These are phyloP conservation scores for Ephydatia muelleri DNA, from an alignment of 37 sponge, comb jelly and placozoan genomes.

Conservation along the genomic window DNA sequence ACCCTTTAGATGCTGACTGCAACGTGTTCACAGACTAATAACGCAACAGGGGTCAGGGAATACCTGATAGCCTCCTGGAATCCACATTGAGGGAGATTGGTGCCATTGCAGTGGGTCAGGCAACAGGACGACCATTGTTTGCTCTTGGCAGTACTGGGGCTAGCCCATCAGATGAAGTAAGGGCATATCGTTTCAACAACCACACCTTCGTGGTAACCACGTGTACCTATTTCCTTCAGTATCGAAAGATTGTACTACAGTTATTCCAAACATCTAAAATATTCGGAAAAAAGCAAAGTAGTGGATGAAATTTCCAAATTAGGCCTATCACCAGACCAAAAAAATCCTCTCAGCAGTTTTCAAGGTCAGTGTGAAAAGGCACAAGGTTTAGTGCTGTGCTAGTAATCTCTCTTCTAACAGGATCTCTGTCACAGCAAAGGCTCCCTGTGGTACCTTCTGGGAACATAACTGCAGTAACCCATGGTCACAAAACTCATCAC, in stretches of 20 bases:
- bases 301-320: conserved; percentile 19
- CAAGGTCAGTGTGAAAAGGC: conserved; percentile 20
- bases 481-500: not conserved
- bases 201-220: no score
- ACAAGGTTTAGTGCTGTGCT: no score
- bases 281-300: conserved; percentile 42
- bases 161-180: no score
- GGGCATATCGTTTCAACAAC: not conserved
- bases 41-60: not conserved
- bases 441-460: conserved; percentile 52
- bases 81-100: conserved; percentile 1
- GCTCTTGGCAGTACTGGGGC: conserved; percentile 12
- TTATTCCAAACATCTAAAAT: conserved; percentile 26
- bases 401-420: conserved; percentile 7
- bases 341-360: conserved; percentile 24
- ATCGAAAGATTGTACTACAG: conserved; percentile 28
- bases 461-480: conserved; percentile 31
- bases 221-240: conserved; percentile 28
- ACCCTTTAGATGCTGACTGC: not conserved
- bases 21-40: not conserved
- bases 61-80: conserved; percentile 15
- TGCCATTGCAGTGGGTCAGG: conserved; percentile 35
- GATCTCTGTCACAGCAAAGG: conserved; percentile 64
- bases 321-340: conserved; percentile 1
- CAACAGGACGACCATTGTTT: conserved; percentile 17